Evolutionary conservation across 1,140 invertebrate species (phyloP), one percentile per base, ranked within the genome.

Genomic region (Palaemon carinicauda): DNA sequence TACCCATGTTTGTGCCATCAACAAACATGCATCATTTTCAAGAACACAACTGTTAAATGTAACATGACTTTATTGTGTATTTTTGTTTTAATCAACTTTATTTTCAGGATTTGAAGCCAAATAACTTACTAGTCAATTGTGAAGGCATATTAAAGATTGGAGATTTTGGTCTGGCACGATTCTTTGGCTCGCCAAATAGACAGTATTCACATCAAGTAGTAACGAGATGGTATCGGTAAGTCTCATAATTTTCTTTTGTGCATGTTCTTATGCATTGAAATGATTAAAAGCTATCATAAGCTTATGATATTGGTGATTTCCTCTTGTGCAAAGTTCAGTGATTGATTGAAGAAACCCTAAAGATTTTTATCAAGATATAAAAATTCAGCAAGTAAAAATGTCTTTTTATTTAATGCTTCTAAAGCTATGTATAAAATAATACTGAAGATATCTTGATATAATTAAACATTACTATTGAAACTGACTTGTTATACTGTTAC

Each of bases 141-240:
- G 94, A 96, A 90, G 99, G 99, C 3, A 93, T 99, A 19, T 92
- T 99, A 0, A 99, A 99, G 93, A 96, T 99, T 89, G 98, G 97
- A 89, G 98, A 99, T 95, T 99, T 99, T 94, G 98, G 98, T 91
- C 92, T 99, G 81, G 99, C 99, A 1, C 98, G 98, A 91, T 96
- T 96, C 91, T 99, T 95, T 93, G 98, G 98, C 4, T 99, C 98
- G 1, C 99, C 98, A 4, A 98, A 96, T 91, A 94, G 98, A 91
- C 94, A 97, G 90, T 99, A 99, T 91, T 99, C 98, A 17, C 97
- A 99, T 94, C 98, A 99, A 93, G 99, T 99, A 71, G 98, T 99
- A 0, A 99, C 98, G 15, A 93, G 96, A 89, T 97, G 96, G 96
- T 97, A 97, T 90, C 95, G 96, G 95, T 95, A 92, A 91, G 84